Evolutionary conservation across 2,888 invertebrate genomes (phyloP).

Genomic region (Oeneis ivallda): DNA sequence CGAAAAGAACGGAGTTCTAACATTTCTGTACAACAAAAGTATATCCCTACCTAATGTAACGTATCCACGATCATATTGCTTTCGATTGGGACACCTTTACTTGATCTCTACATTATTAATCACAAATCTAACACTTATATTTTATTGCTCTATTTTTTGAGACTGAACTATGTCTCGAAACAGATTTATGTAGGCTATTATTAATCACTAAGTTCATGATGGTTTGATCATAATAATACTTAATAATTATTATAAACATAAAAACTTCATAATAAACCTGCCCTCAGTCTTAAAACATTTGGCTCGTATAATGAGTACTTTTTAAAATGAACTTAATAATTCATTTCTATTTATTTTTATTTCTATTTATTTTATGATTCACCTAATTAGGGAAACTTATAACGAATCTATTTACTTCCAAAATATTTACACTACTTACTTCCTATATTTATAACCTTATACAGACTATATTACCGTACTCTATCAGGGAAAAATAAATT

Average conservation of each 20-base stretch:
- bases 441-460: conserved; percentile 42
- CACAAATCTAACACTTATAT: conserved; percentile 12
- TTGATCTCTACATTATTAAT: conserved; percentile 14
- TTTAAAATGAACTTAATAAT: conserved; percentile 51
- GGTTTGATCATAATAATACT: conserved; percentile 29
- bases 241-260: conserved; percentile 41
- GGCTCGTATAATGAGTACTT: conserved; percentile 76
- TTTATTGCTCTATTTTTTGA: conserved; percentile 22
- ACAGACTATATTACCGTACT: conserved; percentile 40
- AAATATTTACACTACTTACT: conserved; percentile 56
- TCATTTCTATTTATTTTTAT: conserved; percentile 30
- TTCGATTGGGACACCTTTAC: conserved; percentile 29
- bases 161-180: conserved; percentile 22
- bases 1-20: conserved; percentile 18
- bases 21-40: conserved; percentile 7
- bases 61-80: conserved; percentile 31
- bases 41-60: conserved; percentile 4
- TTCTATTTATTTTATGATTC: conserved; percentile 40
- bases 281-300: conserved; percentile 80
- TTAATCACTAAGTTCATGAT: conserved; percentile 16
- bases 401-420: conserved; percentile 40
- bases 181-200: neutral
- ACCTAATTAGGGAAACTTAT: conserved; percentile 44
- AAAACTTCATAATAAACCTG: conserved; percentile 61
- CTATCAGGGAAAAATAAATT: conserved; percentile 46